Evolutionary conservation across 2,797 vertebrate species (phyloP).

Genomic region (Myotis vivesi): DNA sequence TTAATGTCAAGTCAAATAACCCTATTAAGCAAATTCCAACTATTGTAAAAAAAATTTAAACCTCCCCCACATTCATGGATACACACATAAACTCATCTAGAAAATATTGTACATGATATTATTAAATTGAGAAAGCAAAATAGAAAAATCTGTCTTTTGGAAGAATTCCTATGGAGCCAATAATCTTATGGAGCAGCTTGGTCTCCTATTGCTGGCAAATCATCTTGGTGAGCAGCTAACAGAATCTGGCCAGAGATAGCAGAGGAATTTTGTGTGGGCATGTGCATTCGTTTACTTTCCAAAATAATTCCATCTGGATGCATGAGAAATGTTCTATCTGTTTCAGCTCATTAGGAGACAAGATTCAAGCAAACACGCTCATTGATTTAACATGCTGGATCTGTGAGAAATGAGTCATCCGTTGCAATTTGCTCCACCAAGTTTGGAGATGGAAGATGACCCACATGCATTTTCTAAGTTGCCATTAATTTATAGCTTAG

Average conservation of each 20-base stretch:
- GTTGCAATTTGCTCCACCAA: slow-evolving; percentile 61
- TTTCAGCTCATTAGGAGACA: slow-evolving; percentile 77
- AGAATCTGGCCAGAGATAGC: slow-evolving; percentile 65
- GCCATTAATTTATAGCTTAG: slow-evolving; percentile 54
- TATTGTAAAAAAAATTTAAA: neutral
- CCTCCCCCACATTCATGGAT: neutral
- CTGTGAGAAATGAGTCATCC: slow-evolving; percentile 62
- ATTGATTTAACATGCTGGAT: slow-evolving; percentile 70
- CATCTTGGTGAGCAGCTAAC: slow-evolving; percentile 57
- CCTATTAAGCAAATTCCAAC: slow-evolving; percentile 7
- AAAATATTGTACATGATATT: slow-evolving; percentile 8
- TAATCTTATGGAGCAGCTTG: neutral
- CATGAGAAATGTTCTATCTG: slow-evolving; percentile 70
- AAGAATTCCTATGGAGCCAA: slow-evolving; percentile 26
- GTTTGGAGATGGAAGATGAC: slow-evolving; percentile 75
- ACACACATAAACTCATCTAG: slow-evolving; percentile 6
- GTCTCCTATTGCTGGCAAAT: slow-evolving; percentile 49
- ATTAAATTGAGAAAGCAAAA: slow-evolving; percentile 9
- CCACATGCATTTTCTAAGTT: slow-evolving; percentile 51
- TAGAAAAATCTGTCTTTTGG: neutral
- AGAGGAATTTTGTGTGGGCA: slow-evolving; percentile 71
- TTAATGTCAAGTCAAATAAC: neutral
- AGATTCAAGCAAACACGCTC: slow-evolving; percentile 70
- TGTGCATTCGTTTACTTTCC: slow-evolving; percentile 64
- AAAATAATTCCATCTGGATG: slow-evolving; percentile 75